These are phyloP conservation scores for Tinamus major DNA, from an alignment of 2,797 vertebrate genomes.

Conservation along the genomic window DNA sequence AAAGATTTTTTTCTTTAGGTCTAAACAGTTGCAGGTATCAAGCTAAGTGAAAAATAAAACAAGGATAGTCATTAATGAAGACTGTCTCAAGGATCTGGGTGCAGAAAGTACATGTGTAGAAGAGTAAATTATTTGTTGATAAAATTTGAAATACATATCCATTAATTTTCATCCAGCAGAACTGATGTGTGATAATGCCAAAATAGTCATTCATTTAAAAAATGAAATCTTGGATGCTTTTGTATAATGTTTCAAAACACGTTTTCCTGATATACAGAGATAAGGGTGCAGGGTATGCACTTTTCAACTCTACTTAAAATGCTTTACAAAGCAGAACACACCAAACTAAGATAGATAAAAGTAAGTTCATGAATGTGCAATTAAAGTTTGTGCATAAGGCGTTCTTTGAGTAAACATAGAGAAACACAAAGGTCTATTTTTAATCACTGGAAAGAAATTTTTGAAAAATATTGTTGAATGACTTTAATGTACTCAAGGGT, in stretches of 20 bases:
- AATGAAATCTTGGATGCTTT: background rate
- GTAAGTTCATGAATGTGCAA: background rate
- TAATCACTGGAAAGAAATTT: background rate
- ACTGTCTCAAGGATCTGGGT: background rate
- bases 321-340: background rate
- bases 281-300: background rate
- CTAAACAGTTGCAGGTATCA: background rate
- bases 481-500: background rate
- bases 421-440: accelerated
- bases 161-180: background rate
- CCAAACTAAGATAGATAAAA: too few species aligned
- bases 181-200: background rate
- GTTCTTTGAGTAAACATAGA: background rate
- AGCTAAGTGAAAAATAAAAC: background rate
- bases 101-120: background rate
- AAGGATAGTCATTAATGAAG: background rate
- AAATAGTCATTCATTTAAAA: background rate
- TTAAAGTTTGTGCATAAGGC: accelerated
- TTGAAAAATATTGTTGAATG: background rate
- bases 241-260: background rate
- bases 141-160: background rate
- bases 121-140: background rate
- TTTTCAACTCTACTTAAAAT: background rate
- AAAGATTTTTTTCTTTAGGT: background rate
- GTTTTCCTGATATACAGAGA: background rate